A percentile compares a stretch with the other conserved stretches of the same genome.
Conservation (phyloP, 2,797 vertebrate species). For the Cheirogaleus major region DNA sequence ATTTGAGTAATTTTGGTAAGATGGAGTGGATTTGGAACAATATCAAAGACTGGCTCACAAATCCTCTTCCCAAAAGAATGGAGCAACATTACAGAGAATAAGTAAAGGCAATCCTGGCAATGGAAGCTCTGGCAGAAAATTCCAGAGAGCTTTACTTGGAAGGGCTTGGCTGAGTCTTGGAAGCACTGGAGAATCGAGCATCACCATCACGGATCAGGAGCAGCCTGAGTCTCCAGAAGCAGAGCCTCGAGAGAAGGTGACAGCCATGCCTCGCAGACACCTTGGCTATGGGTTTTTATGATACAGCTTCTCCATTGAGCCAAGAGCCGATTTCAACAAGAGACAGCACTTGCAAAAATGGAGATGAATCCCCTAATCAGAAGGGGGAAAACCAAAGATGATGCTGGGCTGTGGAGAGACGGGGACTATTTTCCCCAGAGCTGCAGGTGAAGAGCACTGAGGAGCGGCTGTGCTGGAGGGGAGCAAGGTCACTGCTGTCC, state of each 20-base stretch:
- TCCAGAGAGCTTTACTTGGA: background rate
- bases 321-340: background rate
- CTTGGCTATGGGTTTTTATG: background rate
- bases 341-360: background rate
- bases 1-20: background rate
- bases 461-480: background rate
- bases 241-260: background rate
- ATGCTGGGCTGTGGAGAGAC: background rate
- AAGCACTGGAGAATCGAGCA: background rate
- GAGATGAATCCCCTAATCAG: background rate
- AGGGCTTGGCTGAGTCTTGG: background rate
- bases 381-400: background rate
- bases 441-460: background rate
- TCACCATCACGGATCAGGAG: rapidly evolving
- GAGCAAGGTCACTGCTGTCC: background rate
- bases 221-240: background rate
- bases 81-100: background rate
- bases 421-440: background rate
- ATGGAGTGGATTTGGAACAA: background rate
- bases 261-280: background rate
- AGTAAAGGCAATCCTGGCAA: background rate
- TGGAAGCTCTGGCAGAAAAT: background rate
- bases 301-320: background rate
- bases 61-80: background rate
- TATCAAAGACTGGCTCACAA: background rate